phyloP scores from a whole-genome alignment of 2,113 vertebrate genomes.

The Triplophysa dalaica region DNA sequence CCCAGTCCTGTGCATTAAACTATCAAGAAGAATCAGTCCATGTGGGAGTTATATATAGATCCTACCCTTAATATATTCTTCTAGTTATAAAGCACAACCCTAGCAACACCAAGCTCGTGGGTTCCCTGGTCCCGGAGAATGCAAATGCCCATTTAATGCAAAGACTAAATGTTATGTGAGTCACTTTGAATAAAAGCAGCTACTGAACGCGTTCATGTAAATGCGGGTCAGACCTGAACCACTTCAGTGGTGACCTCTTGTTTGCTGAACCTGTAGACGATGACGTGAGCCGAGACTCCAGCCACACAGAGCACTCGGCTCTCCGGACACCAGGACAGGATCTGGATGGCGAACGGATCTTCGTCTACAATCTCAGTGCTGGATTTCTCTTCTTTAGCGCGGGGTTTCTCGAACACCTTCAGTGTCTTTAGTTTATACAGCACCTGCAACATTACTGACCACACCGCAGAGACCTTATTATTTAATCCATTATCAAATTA shows the following conservation, averaged over 20 bases:
- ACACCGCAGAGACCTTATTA: neutral
- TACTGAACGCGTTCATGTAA: neutral
- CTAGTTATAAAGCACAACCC: too few relatives aligned
- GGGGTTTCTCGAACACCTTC: constrained; percentile 94
- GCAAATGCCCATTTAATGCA: too few relatives aligned
- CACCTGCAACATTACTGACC: constrained; percentile 91
- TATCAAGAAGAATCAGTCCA: too few relatives aligned
- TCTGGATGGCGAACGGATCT: constrained; percentile 97
- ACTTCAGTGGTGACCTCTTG: constrained; percentile 89
- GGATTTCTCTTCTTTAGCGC: constrained; percentile 88
- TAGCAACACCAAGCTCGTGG: too few relatives aligned
- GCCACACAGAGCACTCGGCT: constrained; percentile 93
- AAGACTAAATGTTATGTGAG: too few relatives aligned
- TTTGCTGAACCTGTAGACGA: constrained; percentile 96
- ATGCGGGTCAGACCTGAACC: constrained; percentile 77
- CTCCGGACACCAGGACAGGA: constrained; percentile 94
- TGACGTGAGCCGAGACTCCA: constrained; percentile 93
- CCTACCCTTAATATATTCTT: too few relatives aligned
- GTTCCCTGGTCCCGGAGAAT: too few relatives aligned
- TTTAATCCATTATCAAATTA: neutral
- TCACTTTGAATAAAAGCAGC: too few relatives aligned
- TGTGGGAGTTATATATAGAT: too few relatives aligned
- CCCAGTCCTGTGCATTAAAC: too few relatives aligned
- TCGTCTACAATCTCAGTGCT: constrained; percentile 92
- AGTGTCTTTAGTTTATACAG: constrained; percentile 97